Base-by-base conservation (phyloP, 2,113 vertebrate genomes). In the Percina caprodes region DNA sequence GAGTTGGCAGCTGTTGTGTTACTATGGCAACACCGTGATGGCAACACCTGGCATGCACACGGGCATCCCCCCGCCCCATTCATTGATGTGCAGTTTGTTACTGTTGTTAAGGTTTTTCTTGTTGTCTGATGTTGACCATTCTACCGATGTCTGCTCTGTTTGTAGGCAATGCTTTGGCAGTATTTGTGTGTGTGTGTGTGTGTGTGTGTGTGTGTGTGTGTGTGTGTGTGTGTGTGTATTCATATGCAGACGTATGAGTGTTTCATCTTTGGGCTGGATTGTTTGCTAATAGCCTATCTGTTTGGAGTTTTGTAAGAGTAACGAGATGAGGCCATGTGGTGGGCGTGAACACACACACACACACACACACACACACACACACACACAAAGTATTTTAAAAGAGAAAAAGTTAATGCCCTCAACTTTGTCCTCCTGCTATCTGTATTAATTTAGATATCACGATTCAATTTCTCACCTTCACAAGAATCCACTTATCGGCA, bases 1-100 rank as follows among this genome's bases (percentile, higher is more conserved):
- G 88, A 95, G 94, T 93, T 69, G 63, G 33, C 42, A 19, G 66
- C 54, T 24, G 68, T 42, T 61, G 23, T 5, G 59, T 84, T 70
- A 39, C 69, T 66, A 65, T 48, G 78, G 80, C n/a, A 19, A 70
- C 5, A 30, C 67, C 7, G 7, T 1, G 16, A 56, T 30, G 48
- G 68, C 62, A 69, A 49, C 76, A 61, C 59, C 24, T 13, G 52
- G 30, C 63, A 82, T 75, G 77, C 63, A 68, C 14, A 15, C n/a
- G n/a, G n/a, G n/a, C n/a, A n/a, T n/a, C 52, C 52, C 48, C 19
- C 14, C 2, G 1, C 14, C 69, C 13, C 26, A 7, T 46, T 73
- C 54, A 51, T 11, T 72, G 18, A 46, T 72, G 11, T 42, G 13
- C 24, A 52, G 33, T 39, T 10, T 63, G 66, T 46, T 52, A 18